Evolutionary conservation across 2,113 vertebrate genomes (phyloP), one percentile per base, ranked within the genome.

Genomic region (Colossoma macropomum): DNA sequence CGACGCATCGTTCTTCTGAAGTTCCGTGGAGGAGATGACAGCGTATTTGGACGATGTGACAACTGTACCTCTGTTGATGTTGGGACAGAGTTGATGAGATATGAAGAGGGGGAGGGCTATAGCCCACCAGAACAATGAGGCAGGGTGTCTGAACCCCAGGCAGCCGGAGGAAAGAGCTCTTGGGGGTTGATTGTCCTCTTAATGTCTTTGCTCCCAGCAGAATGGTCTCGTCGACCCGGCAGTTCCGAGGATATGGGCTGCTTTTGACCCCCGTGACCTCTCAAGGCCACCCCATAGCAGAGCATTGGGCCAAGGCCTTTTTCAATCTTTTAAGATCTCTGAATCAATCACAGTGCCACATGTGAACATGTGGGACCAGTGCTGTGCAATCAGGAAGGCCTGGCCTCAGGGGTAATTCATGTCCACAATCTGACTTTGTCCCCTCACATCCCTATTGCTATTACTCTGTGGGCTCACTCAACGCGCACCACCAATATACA

Each of bases 271-370:
- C 59, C 12, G 21, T 68, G 81, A 86, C 69, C 85, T 87, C 82
- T 87, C 68, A 76, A 89, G 90, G 89, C 92, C 89, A 83, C 80
- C 90, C 89, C 90, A 75, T 56, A 68, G 52, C 82, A 85, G 85
- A 88, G 88, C 41, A 52, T 15, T 30, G 89, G 90, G 90, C 86
- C 81, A 45, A 28, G 90, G 89, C 90, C 89, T 86, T 81, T 85
- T 91, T 89, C 90, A 91, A 93, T 93, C 92, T 93, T 89, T 89
- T 75, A 82, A 32, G 90, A 86, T 86, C 85, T 91, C 92, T 74
- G 89, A 93, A 94, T 92, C 93, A 93, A 94, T 94, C 93, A 91
- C 27, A 80, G 74, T 79, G 89, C 84, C 89, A 90, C 65, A 87
- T 84, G 87, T 85, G 89, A 92, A 89, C 87, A 85, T 79, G 83